These are phyloP conservation scores for Paraescarpia echinospica DNA, from an alignment of 1,140 invertebrate genomes.

Conservation along the genomic window DNA sequence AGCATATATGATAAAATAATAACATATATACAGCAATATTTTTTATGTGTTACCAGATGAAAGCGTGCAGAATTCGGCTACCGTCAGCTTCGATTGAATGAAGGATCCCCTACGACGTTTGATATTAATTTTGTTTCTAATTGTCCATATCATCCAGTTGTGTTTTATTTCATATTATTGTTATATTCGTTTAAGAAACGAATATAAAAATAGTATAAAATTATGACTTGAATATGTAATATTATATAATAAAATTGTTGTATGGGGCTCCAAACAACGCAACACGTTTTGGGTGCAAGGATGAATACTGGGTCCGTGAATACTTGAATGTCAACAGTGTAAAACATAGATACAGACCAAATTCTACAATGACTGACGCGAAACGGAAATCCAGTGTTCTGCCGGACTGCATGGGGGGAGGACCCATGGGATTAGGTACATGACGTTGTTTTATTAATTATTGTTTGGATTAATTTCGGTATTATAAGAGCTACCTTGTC, in stretches of 20 bases:
- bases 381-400: conserved; percentile 16
- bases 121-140: background rate
- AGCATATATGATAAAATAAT: background rate
- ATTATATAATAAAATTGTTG: background rate
- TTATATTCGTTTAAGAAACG: background rate
- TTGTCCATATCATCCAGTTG: background rate
- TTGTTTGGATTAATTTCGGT: background rate
- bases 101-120: background rate
- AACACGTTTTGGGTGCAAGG: conserved; percentile 3
- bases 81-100: background rate
- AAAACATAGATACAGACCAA: background rate
- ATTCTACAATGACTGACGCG: background rate
- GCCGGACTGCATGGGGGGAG: conserved; percentile 23
- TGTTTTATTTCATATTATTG: background rate
- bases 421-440: conserved; percentile 23
- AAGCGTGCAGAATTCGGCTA: background rate
- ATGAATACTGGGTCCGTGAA: too few relatives aligned
- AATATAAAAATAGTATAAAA: background rate
- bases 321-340: background rate
- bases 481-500: background rate
- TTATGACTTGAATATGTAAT: background rate
- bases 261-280: background rate
- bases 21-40: background rate
- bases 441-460: background rate
- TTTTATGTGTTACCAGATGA: background rate